Base-by-base conservation (phyloP, 2,113 vertebrate species). In the Chrysemys picta region DNA sequence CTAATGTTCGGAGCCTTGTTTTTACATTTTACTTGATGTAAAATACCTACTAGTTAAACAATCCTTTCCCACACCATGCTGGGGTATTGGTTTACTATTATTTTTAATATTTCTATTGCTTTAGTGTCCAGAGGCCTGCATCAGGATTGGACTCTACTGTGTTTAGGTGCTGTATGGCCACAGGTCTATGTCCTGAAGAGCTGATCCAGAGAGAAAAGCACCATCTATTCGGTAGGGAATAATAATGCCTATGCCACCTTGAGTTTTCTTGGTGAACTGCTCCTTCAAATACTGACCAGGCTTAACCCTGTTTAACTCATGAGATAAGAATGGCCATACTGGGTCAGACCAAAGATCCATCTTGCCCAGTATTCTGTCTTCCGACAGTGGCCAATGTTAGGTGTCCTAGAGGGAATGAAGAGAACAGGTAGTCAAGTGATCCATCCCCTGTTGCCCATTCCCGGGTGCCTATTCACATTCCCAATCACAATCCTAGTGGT, bases 31-130 rank as follows among this genome's bases (percentile, higher is more conserved):
- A 96, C 75, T 90, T 95, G 93, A 95, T 92, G 86, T 0, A 0
- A 76, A 88, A 79, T 54, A 59, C 81, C 95, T 95, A 96, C 81
- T 90, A 92, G 94, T 87, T 94, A 94, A 96, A 85, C 84, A 93
- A 95, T 85, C 59, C 84, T 95, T 75, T 86, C 89, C 91, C 95
- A 93, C 91, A 96, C 75, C 84, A 90, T 87, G 47, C 3, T 96
- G 94, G 95, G 50, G 93, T 91, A 95, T 75, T 92, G 89, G 84
- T 92, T 97, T 97, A 93, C 90, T 93, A 87, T 93, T 96, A 81
- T 95, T 96, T 82, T 85, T 94, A 1, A 76, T 94, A 87, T 96
- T 97, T 96, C 93, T 93, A 95, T 88, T 96, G 87, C 57, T 85
- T 4, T 56, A 92, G 91, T 91, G 76, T 88, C 90, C 93, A 75